These are phyloP conservation scores for Furcifer pardalis DNA, from an alignment of 2,797 vertebrate genomes.

Conservation along the genomic window DNA sequence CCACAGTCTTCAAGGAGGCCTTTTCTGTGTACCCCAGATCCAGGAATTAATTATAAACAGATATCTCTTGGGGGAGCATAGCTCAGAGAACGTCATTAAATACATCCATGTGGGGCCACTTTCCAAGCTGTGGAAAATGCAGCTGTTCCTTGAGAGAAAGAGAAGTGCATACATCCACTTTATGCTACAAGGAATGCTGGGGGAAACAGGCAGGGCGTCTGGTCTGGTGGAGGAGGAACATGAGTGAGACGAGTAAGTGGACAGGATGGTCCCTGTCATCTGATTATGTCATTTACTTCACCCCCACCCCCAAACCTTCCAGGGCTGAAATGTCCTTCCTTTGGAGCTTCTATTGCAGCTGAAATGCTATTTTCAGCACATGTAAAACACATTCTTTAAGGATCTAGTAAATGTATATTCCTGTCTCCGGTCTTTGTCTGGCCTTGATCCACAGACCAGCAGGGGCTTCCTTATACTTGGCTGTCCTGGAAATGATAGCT, in stretches of 20 bases:
- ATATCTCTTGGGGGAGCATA: background rate
- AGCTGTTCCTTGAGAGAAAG: background rate
- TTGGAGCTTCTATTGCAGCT: background rate
- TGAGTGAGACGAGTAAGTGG: background rate
- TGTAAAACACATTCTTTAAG: background rate
- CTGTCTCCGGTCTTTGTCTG: slow-evolving; percentile 16
- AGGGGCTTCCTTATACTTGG: background rate
- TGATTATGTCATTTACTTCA: background rate
- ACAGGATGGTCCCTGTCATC: background rate
- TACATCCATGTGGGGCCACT: background rate
- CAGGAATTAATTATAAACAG: background rate
- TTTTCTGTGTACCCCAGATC: too few species aligned
- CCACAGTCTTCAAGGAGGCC: too few species aligned
- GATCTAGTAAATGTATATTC: background rate
- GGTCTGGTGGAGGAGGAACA: background rate
- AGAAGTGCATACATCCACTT: background rate
- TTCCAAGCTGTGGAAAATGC: background rate
- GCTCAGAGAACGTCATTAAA: background rate
- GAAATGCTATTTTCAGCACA: slow-evolving; percentile 14
- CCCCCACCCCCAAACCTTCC: background rate
- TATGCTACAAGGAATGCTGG: background rate
- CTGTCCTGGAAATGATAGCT: background rate
- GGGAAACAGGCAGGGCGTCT: background rate
- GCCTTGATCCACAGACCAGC: background rate
- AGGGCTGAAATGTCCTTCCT: background rate